Conservation (phyloP, 2,113 vertebrate genomes). For the Tricholaema leucomelas region DNA sequence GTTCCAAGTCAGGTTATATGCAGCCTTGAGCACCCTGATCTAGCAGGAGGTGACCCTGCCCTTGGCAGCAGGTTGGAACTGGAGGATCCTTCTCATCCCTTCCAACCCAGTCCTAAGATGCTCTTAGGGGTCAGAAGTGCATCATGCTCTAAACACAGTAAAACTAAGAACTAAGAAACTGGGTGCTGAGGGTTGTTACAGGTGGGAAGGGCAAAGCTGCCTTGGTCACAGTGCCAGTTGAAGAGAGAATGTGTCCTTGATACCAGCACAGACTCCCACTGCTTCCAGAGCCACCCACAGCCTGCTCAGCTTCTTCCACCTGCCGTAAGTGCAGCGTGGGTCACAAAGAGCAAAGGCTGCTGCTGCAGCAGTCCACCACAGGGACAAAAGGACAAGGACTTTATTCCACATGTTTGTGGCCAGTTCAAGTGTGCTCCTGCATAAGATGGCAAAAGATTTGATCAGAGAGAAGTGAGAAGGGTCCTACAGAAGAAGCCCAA, state of each 20-base stretch:
- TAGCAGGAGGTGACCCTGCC: no score
- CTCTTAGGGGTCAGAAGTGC: background rate
- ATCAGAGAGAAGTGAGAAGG: background rate
- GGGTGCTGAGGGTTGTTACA: background rate
- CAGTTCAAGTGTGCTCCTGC: no score
- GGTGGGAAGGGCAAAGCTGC: background rate
- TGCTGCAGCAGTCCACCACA: background rate
- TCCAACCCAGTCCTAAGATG: background rate
- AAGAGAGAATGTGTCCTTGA: background rate
- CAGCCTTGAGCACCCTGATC: no score
- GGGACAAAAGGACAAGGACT: background rate
- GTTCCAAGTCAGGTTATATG: no score
- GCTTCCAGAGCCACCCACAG: background rate
- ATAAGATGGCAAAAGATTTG: no score
- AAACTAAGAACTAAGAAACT: background rate
- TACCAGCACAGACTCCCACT: background rate
- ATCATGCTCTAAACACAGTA: background rate
- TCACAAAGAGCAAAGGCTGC: background rate
- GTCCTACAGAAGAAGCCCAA: background rate
- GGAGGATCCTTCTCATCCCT: no score
- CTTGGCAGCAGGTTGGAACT: no score
- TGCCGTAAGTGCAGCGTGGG: background rate
- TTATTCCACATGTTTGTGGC: no score
- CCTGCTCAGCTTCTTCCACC: background rate
- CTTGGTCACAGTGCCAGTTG: background rate